Base-by-base conservation (phyloP, 2,113 vertebrate genomes). In the Phyllostomus hastatus region DNA sequence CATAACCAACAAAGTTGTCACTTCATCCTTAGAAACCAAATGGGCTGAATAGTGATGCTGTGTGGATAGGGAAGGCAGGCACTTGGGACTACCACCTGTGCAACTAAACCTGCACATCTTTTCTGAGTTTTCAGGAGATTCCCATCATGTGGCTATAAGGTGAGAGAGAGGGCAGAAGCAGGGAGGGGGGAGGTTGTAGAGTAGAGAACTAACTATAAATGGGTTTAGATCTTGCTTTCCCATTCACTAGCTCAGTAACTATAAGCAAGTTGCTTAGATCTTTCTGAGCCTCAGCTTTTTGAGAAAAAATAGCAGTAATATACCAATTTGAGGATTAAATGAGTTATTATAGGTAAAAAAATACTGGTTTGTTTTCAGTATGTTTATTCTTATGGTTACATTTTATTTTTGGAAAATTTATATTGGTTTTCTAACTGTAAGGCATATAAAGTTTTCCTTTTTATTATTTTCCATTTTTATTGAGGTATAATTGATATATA, bases 401-500 rank as follows among this genome's bases (percentile, higher is more conserved):
- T 94, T 93, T 35, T 50, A 84, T 35, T 93, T 96, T 66, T 66
- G 7, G 41, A 64, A 72, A 79, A 81, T 59, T 31, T 67, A 48
- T 11, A 81, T 17, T 81, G 24, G 28, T 81, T 91, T 95, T 91
- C 41, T 14, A 70, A 70, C 19, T 38, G n/a, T 70, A 11, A 70
- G n/a, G 19, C 67, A 70, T 70, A 70, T 70, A 70, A 50, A 50
- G 67, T 38, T 70, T 70, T 70, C 67, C 67, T 70, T 70, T 38
- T 70, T 70, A 38, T 10, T 38, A 35, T 70, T 38, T 38, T 10
- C 67, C 67, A 70, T n/a, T 70, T 70, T 69, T 20, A 22, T 57
- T 57, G 54, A 57, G 54, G 17, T 57, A 57, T 57, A 57, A 57
- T 57, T 57, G 54, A 57, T n/a, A 69, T 69, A 35, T 69, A 69